Conservation (phyloP, 2,113 vertebrate species). For the Opisthocomus hoazin region DNA sequence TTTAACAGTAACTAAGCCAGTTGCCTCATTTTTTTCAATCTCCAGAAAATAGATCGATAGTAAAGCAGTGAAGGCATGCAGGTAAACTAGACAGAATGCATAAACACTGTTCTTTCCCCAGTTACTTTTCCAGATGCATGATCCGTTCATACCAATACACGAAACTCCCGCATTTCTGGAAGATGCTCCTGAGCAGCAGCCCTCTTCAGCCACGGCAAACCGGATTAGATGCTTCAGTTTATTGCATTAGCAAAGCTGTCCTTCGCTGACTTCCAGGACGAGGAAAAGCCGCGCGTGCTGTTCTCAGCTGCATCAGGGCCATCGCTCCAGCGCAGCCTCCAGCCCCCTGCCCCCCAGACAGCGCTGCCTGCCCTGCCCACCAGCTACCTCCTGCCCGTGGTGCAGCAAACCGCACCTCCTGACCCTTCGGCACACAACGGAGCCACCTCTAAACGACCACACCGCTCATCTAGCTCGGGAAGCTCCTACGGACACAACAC, state of each 20-base stretch:
- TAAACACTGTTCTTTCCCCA: background rate
- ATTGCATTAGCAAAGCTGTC: background rate
- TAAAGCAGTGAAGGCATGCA: background rate
- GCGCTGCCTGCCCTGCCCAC: background rate
- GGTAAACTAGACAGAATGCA: background rate
- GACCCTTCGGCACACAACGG: rapidly evolving
- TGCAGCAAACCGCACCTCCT: background rate
- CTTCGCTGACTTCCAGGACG: background rate
- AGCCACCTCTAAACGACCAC: background rate
- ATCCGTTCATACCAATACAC: background rate
- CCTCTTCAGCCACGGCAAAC: background rate
- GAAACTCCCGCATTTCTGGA: background rate
- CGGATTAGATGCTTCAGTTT: background rate
- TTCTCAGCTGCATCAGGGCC: background rate
- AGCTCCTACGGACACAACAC: background rate
- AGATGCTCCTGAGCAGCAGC: background rate
- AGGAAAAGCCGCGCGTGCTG: background rate
- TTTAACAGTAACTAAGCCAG: background rate
- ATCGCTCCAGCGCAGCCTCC: background rate
- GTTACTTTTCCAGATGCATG: background rate
- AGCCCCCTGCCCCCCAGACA: background rate
- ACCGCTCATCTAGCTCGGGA: background rate
- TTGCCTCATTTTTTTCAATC: background rate
- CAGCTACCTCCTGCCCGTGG: background rate
- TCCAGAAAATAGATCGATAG: background rate